Evolutionary conservation across 2,113 vertebrate genomes (phyloP), one percentile per base, ranked within the genome.

Genomic region (Nanger granti): DNA sequence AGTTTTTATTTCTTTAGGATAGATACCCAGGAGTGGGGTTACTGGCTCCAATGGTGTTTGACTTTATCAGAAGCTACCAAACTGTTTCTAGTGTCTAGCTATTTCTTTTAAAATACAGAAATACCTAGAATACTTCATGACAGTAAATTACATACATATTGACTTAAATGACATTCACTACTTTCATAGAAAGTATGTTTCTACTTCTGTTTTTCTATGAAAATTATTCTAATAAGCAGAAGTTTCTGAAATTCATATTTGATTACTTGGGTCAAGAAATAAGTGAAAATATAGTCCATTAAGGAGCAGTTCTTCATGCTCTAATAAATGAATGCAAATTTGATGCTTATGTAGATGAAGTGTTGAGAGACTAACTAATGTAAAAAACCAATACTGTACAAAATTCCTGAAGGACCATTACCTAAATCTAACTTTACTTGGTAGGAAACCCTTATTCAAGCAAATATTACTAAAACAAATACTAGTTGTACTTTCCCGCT

Each of bases 321-420:
- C 57, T 98, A 60, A 28, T 84, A 98, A 97, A 87, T 97, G 12
- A 87, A 84, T 95, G 54, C 97, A 96, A 98, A 94, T 92, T 97
- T 92, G n/a, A 93, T 93, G 79, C 83, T 79, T 89, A 93, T 1
- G 2, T 89, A 87, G 55, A 47, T 94, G 37, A 97, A 98, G 59
- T 93, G 15, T 90, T 96, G 91, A 93, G 96, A 96, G 85, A 98
- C 94, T 34, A 98, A 4, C 97, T 98, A 98, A 97, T 97, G 54
- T 95, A 73, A 97, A 97, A 98, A 79, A 22, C 37, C 96, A 98
- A 96, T 98, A 86, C 84, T 91, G 12, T 82, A 93, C 86, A 98
- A 98, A 92, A 95, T 97, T 94, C 92, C 79, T 98, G 8, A 94
- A 97, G 89, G 62, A 57, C 84, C 96, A 96, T 85, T 97, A 94